These are phyloP conservation scores for Zosterops borbonicus DNA, from an alignment of 2,113 vertebrate species.

Conservation along the genomic window DNA sequence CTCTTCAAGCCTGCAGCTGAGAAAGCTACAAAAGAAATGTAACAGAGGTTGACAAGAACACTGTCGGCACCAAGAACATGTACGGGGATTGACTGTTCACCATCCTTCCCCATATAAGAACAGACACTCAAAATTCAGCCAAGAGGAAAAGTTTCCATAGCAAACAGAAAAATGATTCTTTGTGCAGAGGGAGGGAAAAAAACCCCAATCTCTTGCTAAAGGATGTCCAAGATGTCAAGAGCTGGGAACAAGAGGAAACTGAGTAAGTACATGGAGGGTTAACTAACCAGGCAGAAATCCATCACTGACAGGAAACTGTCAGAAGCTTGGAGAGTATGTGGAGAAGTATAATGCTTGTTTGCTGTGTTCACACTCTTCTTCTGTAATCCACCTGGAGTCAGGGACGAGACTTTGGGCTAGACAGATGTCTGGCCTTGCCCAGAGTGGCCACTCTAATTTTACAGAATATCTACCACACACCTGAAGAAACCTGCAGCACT, in stretches of 20 bases:
- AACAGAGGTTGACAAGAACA: background rate
- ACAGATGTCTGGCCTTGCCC: background rate
- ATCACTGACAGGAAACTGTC: background rate
- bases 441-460: rapidly evolving
- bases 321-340: background rate
- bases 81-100: background rate
- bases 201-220: background rate
- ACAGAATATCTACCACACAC: background rate
- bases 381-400: background rate
- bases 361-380: background rate
- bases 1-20: background rate
- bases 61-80: background rate
- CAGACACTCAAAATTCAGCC: background rate
- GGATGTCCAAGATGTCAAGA: background rate
- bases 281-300: background rate
- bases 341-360: background rate
- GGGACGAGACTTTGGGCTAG: background rate
- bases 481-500: background rate
- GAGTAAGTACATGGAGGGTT: background rate
- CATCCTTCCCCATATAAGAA: background rate
- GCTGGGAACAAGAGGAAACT: background rate
- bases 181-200: rapidly evolving
- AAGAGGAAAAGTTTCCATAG: background rate
- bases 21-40: background rate
- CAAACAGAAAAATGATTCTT: background rate